Evolutionary conservation across 2,797 vertebrate genomes (phyloP).

Genomic region (Etheostoma nigrum): DNA sequence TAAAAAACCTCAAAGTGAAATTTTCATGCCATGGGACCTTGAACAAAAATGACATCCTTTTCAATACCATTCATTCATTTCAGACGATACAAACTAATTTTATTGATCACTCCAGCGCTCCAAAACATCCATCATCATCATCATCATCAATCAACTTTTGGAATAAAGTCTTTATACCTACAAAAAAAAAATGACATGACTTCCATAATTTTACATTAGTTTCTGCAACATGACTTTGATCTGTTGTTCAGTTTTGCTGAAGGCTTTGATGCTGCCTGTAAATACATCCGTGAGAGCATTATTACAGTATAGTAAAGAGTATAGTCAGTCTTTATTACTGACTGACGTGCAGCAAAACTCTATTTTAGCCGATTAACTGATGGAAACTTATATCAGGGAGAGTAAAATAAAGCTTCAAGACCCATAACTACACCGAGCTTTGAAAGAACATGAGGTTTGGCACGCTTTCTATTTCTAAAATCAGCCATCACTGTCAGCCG

Average conservation of each 20-base stretch:
- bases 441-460: slow-evolving; percentile 6
- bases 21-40: too few species aligned
- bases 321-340: too few species aligned
- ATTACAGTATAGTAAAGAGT: too few species aligned
- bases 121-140: too few species aligned
- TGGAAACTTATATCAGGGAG: neutral
- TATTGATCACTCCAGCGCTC: too few species aligned
- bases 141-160: too few species aligned
- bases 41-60: too few species aligned
- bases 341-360: too few species aligned
- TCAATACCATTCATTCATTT: neutral
- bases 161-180: too few species aligned
- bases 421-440: neutral
- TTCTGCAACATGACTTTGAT: slow-evolving; percentile 3
- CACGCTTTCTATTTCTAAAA: slow-evolving; percentile 13
- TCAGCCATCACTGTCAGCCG: slow-evolving; percentile 1
- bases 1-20: too few species aligned
- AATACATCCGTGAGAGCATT: neutral
- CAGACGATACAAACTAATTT: neutral
- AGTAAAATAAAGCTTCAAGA: neutral
- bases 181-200: too few species aligned
- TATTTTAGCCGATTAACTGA: neutral
- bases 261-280: neutral
- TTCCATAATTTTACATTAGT: neutral
- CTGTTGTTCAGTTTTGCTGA: neutral